Conservation (phyloP, 2,888 invertebrate genomes). For the Pyrgus malvae region DNA sequence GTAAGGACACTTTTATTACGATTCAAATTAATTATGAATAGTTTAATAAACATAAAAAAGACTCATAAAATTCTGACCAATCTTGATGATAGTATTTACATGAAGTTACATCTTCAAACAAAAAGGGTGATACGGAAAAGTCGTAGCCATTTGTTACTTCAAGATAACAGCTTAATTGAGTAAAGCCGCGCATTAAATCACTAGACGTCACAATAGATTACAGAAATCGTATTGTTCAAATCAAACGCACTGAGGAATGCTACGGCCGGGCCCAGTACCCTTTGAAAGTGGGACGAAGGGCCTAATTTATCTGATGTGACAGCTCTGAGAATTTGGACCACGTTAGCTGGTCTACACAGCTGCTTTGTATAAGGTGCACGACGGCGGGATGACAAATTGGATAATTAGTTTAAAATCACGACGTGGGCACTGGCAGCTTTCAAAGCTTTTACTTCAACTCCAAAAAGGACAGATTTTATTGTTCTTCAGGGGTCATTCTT, state of each 20-base stretch:
- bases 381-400: slow-evolving; percentile 61
- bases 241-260: slow-evolving; percentile 50
- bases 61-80: too few relatives aligned
- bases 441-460: slow-evolving; percentile 37
- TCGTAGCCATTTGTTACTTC: neutral
- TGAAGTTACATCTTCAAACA: neutral
- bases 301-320: slow-evolving; percentile 63
- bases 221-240: slow-evolving; percentile 25
- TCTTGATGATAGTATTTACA: too few relatives aligned
- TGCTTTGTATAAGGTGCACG: slow-evolving; percentile 39
- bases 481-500: slow-evolving; percentile 21
- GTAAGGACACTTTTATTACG: too few relatives aligned
- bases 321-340: slow-evolving; percentile 52
- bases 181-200: slow-evolving; percentile 22
- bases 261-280: slow-evolving; percentile 53
- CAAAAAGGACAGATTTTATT: slow-evolving; percentile 34
- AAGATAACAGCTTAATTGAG: slow-evolving; percentile 23
- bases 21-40: too few relatives aligned
- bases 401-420: slow-evolving; percentile 59
- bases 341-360: slow-evolving; percentile 42
- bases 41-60: too few relatives aligned
- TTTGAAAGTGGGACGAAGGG: slow-evolving; percentile 54
- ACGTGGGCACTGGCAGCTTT: slow-evolving; percentile 36
- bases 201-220: slow-evolving; percentile 23
- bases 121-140: neutral